Base-by-base conservation (phyloP, 2,888 invertebrate species). In the Apamea crenata region DNA sequence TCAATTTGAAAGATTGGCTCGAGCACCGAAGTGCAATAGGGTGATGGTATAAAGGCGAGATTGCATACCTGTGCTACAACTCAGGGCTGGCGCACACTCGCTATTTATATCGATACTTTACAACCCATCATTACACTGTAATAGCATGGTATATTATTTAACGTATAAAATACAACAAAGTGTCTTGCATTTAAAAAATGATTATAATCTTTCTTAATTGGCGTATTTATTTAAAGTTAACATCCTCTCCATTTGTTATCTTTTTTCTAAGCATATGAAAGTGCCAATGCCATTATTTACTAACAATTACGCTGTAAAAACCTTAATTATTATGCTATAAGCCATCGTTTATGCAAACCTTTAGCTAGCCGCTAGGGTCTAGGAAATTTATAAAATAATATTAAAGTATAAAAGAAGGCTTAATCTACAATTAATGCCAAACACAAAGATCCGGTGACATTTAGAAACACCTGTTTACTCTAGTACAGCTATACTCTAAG, bases 21-120 rank as follows among this genome's bases (percentile, higher is more conserved):
- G 90, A 91, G 92, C 91, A 92, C 93, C 91, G 91, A 92, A 93
- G 93, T 94, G 93, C 93, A 94, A 94, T 94, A 93, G 94, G 93
- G 92, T 93, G 93, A 93, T 94, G 92, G 93, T 91, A 95, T 94
- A 93, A 93, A 93, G 92, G 92, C 93, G 92, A 94, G 95, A 95
- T 95, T 95, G 93, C 95, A 94, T 96, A 95, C 95, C 95, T 96
- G 96, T 92, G 92, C 83, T 85, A 87, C 80, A 69, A 76, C 78
- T 80, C 90, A 95, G 96, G 92, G 95, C 82, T 94, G 95, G 78
- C 82, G 78, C 50, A 71, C 74, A 76, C 56, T 59, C 16, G 29
- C 56, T 50, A 76, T 36, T 36, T 40, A 44, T 93, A 91, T 95
- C 95, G 95, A 95, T 94, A 91, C 74, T 84, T 87, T 74, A 78